Conservation (phyloP, 2,113 vertebrate genomes). For the Mormyrus lacerda region DNA sequence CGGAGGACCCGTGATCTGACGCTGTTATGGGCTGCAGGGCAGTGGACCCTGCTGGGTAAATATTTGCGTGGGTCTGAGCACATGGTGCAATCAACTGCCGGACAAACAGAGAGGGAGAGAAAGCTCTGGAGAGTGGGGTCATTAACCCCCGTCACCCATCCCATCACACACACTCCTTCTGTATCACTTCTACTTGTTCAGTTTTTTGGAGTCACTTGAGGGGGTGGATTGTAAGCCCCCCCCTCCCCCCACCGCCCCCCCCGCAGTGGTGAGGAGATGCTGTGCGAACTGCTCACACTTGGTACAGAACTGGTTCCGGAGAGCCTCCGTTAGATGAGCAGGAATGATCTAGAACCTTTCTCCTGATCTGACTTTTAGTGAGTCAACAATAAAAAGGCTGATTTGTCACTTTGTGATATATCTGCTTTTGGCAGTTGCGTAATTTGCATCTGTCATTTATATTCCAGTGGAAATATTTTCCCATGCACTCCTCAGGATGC, state of each 20-base stretch:
- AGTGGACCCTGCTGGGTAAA: conserved; percentile 2
- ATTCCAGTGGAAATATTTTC: not conserved
- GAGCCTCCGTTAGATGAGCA: not conserved
- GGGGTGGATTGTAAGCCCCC: not conserved
- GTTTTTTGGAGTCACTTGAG: not conserved
- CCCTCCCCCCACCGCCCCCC: too few relatives aligned
- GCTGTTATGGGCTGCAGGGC: not conserved
- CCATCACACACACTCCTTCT: not conserved
- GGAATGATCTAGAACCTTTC: not conserved
- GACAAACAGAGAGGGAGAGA: not conserved
- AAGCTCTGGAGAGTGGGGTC: not conserved
- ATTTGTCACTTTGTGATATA: not conserved
- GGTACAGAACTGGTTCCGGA: not conserved
- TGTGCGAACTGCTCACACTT: not conserved
- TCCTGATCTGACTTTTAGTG: not conserved
- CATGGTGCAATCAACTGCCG: not conserved
- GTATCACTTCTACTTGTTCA: not conserved
- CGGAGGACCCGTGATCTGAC: not conserved
- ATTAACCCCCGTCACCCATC: not conserved
- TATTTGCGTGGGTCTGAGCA: conserved; percentile 15
- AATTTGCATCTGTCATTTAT: not conserved
- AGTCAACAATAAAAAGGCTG: not conserved
- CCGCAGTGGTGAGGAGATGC: not conserved
- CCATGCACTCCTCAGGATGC: not conserved
- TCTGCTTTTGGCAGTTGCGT: not conserved